Evolutionary conservation across 2,888 invertebrate species (phyloP), one percentile per base, ranked within the genome.

Genomic region (Liopterus haemorrhoidalis): DNA sequence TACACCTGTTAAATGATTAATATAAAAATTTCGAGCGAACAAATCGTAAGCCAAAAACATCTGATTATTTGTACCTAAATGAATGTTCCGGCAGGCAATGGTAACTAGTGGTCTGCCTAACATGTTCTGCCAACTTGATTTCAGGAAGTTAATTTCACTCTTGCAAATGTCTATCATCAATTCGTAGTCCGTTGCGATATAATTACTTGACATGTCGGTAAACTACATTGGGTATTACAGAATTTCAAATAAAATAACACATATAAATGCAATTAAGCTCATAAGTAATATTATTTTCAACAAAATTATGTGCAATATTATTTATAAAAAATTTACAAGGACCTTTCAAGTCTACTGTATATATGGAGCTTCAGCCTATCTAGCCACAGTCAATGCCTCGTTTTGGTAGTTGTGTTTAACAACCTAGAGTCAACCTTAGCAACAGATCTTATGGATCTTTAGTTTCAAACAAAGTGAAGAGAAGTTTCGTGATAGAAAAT

Each of bases 51-150:
- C n/a, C n/a, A n/a, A n/a, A n/a, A n/a, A n/a, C n/a, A n/a, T n/a
- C n/a, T 51, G 43, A 52, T 49, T 59, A 56, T 60, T 59, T 55
- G 58, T 85, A 91, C 92, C 92, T 87, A 92, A 78, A 69, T 91
- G 87, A 68, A 85, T 78, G 71, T 82, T 82, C 78, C 85, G 84
- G 75, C 88, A 78, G 67, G 84, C 83, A 76, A 95, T 81, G 57
- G 92, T 88, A 69, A 95, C 88, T 65, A 93, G 81, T 51, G 99
- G 97, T 61, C 97, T 81, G 62, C 99, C 99, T 66, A 95, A 81
- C 75, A 93, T 89, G 73, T 90, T 90, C 76, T 91, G 91, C 97
- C 97, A 99, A 71, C 91, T 91, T 61, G 89, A 90, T 78, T 96
- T 94, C 76, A 96, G 82, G 79, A 94, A 95, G 78, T 92, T 88